These are phyloP conservation scores for Hydropsyche betteni DNA, from an alignment of 2,888 invertebrate genomes.

Conservation along the genomic window DNA sequence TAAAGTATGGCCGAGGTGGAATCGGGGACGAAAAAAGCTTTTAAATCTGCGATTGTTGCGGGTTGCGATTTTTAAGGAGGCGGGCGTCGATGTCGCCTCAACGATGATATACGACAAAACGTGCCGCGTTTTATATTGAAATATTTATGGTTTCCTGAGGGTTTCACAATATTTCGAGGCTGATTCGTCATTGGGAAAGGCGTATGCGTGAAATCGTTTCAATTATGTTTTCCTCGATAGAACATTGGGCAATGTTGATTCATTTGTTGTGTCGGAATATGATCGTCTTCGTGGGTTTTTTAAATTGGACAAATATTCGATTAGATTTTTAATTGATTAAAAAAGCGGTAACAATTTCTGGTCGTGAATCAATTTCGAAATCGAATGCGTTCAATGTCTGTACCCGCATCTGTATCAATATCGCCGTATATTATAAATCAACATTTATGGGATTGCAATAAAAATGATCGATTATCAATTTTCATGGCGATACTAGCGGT, in stretches of 20 bases:
- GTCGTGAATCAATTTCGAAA: too few relatives aligned
- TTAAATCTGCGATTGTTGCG: background rate
- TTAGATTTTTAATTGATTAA: too few relatives aligned
- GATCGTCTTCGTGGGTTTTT: too few relatives aligned
- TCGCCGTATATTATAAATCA: conserved; percentile 9
- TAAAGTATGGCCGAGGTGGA: background rate
- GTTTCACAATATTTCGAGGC: too few relatives aligned
- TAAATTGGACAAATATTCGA: too few relatives aligned
- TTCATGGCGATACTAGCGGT: conserved; percentile 6
- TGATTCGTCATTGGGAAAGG: too few relatives aligned
- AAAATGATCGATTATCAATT: conserved; percentile 9
- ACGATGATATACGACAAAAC: background rate
- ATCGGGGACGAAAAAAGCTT: background rate
- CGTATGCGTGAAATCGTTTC: too few relatives aligned
- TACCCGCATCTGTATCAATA: conserved; percentile 17
- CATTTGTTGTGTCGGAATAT: too few relatives aligned
- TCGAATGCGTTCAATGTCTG: too few relatives aligned
- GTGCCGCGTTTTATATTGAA: background rate
- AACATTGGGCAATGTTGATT: too few relatives aligned
- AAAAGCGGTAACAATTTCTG: too few relatives aligned
- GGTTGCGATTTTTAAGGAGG: background rate
- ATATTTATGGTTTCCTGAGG: background rate
- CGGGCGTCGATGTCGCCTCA: conserved; percentile 12
- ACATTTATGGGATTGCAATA: background rate
- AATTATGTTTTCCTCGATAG: too few relatives aligned